Base-by-base conservation (phyloP, 2,888 invertebrate genomes). In the Ormyrus nitidulus region DNA sequence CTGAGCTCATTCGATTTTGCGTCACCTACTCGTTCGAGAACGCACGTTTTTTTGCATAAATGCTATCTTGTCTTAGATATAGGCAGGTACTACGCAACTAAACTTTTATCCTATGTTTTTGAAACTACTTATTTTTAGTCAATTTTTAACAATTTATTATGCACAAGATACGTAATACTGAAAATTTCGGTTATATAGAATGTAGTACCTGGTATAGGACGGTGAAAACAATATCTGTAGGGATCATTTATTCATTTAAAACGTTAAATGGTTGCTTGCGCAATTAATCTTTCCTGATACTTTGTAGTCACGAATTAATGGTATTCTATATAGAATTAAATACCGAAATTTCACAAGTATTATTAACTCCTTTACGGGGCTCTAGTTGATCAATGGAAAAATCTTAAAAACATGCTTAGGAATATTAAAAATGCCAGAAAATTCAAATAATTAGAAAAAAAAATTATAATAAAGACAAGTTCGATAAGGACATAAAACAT, bases 171-270 rank as follows among this genome's bases (percentile, higher is more conserved):
- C 54, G 72, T 13, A 78, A 71, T 10, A 83, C 82, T 49, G 71
- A 81, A 62, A 81, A 75, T 44, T 84, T 84, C 72, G 75, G 80
- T 80, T 80, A 80, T 74, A 83, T 85, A 69, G 84, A 86, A 83
- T 83, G 79, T 70, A 85, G 84, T 80, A 85, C 85, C 13, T 84
- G 85, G 85, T 84, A 79, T 75, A 84, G 86, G 69, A 77, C 83
- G 70, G 44, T 0, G 10, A 19, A 56, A 2, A 11, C 2, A 44
- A 53, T 46, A 46, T 5, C 62, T 34, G 34, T 75, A 65, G 58
- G 44, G 59, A 46, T 49, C 71, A 65, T 71, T 51, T 65, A 72
- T 74, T 71, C 9, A 78, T 54, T 73, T 46, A 54, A 64, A 73
- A 59, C 7, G 6, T 19, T 59, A 11, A 34, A 34, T 34, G 34